phyloP scores from a whole-genome alignment of 1,140 invertebrate species.

The Anoplophora glabripennis region DNA sequence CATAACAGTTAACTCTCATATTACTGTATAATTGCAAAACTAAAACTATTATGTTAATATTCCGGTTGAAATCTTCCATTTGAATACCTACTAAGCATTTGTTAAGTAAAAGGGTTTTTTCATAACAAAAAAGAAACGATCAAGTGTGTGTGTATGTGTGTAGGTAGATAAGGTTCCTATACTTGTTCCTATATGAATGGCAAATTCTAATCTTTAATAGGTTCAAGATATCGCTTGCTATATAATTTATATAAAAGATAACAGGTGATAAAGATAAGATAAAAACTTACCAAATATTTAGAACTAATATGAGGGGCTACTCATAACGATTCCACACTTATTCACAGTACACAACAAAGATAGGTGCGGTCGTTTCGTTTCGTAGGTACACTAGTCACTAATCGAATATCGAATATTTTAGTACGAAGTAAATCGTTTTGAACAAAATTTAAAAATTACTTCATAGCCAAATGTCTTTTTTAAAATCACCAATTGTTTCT shows the following conservation, averaged over 20 bases:
- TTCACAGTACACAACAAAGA: constrained; percentile 1
- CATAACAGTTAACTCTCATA: not conserved
- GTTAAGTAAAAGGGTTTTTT: not conserved
- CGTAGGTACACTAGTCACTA: too few relatives aligned
- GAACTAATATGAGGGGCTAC: not conserved
- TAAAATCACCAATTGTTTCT: too few relatives aligned
- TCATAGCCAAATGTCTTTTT: too few relatives aligned
- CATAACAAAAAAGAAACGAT: not conserved
- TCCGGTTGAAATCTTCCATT: too few relatives aligned
- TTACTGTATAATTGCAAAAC: too few relatives aligned
- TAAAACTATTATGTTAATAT: too few relatives aligned
- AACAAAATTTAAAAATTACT: too few relatives aligned
- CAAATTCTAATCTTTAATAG: not conserved
- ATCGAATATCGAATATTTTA: too few relatives aligned
- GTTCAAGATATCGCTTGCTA: not conserved
- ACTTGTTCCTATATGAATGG: not conserved
- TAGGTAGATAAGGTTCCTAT: not conserved
- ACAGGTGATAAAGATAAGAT: not conserved
- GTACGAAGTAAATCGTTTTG: too few relatives aligned
- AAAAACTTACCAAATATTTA: constrained; percentile 6
- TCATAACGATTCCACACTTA: constrained; percentile 5
- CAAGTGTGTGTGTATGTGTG: not conserved
- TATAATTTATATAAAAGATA: not conserved
- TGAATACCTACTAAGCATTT: too few relatives aligned
- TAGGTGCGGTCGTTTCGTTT: constrained; percentile 7